phyloP scores from a whole-genome alignment of 2,113 vertebrate genomes.

The Platichthys flesus region DNA sequence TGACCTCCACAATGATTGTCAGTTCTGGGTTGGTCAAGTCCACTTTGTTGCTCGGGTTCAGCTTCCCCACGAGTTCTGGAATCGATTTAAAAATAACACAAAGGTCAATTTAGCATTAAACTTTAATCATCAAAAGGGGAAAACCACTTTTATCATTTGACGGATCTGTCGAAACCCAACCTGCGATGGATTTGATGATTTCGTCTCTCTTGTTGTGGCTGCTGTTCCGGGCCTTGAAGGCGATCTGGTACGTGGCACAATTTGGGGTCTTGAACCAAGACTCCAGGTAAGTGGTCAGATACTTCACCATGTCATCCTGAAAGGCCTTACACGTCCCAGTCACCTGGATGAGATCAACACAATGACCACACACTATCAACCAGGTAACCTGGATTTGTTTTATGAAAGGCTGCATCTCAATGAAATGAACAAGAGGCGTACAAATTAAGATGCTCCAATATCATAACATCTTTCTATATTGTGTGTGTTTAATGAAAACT shows the following conservation, averaged over 20 bases:
- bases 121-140: not conserved
- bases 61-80: conserved; percentile 88
- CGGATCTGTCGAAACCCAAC: conserved; percentile 61
- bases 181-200: conserved; percentile 93
- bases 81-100: not conserved
- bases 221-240: conserved; percentile 96
- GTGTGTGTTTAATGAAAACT: not conserved
- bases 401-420: not conserved
- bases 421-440: too few species aligned
- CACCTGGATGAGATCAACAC: conserved; percentile 50
- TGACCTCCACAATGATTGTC: conserved; percentile 95
- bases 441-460: not conserved
- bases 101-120: not conserved
- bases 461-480: not conserved
- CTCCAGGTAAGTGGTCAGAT: conserved; percentile 89
- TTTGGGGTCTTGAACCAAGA: conserved; percentile 94
- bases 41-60: conserved; percentile 95
- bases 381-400: not conserved
- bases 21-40: conserved; percentile 92
- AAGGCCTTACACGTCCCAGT: conserved; percentile 94
- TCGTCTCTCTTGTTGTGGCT: conserved; percentile 92
- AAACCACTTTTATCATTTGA: not conserved
- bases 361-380: not conserved
- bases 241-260: conserved; percentile 91
- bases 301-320: conserved; percentile 93